phyloP scores from a whole-genome alignment of 1,140 invertebrate genomes.

The Plutomurus gul region DNA sequence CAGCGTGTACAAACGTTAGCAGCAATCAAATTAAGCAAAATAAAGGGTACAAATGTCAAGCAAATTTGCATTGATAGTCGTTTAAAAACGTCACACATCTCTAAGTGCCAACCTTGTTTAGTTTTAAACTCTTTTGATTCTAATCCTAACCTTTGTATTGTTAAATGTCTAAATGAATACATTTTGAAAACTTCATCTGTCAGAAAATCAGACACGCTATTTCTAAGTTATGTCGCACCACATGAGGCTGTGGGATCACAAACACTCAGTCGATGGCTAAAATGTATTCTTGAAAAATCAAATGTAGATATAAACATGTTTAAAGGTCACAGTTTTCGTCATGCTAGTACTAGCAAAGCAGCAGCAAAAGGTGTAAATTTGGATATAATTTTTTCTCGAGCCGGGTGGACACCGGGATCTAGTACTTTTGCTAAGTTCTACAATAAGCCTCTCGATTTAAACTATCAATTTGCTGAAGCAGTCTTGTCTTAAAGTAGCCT shows the following conservation, averaged over 20 bases:
- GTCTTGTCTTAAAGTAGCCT: background rate
- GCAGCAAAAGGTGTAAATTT: background rate
- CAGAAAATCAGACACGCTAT: background rate
- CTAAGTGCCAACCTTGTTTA: background rate
- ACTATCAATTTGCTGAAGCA: background rate
- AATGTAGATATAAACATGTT: background rate
- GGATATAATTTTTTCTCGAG: background rate
- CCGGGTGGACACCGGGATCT: conserved; percentile 16
- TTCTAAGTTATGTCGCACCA: background rate
- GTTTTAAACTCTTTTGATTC: background rate
- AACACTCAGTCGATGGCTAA: conserved; percentile 12
- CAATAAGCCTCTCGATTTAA: background rate
- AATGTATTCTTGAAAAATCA: background rate
- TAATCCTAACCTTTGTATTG: background rate
- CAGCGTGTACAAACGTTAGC: conserved; percentile 2
- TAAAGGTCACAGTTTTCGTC: conserved; percentile 22
- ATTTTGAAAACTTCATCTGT: background rate
- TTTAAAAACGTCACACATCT: background rate
- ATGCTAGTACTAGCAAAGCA: conserved; percentile 6
- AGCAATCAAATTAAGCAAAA: background rate
- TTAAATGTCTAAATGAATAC: background rate
- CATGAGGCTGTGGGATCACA: background rate
- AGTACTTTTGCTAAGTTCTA: background rate
- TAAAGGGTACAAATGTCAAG: background rate
- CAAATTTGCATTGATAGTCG: background rate